Conservation (phyloP, 2,797 vertebrate species). For the Urosaurus nigricauda region DNA sequence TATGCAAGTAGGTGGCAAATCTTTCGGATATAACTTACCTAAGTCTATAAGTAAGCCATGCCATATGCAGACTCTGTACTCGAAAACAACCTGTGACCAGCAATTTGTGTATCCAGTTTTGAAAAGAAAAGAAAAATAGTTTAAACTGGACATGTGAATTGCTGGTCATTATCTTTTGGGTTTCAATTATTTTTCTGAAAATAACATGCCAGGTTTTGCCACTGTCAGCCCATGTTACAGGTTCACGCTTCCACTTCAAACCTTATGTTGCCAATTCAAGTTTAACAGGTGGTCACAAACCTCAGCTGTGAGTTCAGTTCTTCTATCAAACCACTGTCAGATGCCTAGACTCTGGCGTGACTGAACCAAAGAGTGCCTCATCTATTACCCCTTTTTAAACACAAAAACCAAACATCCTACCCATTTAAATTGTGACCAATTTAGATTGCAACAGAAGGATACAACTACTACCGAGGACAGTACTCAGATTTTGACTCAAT, state of each 20-base stretch:
- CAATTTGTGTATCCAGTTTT: no score
- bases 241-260: neutral
- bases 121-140: no score
- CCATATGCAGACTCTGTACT: no score
- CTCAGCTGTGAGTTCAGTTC: neutral
- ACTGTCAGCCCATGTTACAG: neutral
- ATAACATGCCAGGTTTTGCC: neutral
- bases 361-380: neutral
- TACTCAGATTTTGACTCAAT: no score
- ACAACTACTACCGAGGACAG: neutral
- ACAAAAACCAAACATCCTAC: neutral
- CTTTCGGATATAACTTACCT: no score
- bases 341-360: neutral
- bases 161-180: no score
- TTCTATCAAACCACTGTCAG: neutral
- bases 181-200: neutral
- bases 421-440: neutral
- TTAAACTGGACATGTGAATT: no score
- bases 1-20: neutral
- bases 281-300: neutral
- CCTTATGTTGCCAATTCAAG: neutral
- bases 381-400: neutral
- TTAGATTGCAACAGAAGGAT: neutral
- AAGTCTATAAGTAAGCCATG: no score
- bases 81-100: no score